Percentiles rank a stretch among this genome's conserved stretches.
Evolutionary conservation across 2,797 vertebrate species (phyloP).

Genomic region (Botia almorhae): DNA sequence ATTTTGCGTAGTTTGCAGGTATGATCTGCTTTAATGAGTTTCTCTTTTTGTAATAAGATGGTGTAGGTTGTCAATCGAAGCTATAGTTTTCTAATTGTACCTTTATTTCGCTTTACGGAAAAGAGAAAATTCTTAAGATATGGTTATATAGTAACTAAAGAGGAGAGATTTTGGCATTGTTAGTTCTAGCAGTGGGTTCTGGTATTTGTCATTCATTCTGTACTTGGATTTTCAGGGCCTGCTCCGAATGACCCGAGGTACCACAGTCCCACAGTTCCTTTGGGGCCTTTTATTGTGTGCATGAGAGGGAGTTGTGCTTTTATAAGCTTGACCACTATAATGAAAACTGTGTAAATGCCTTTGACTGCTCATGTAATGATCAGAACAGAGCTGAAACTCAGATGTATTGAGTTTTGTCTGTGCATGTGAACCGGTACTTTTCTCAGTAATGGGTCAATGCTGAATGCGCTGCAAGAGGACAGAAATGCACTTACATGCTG

Average conservation of each 20-base stretch:
- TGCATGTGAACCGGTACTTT: conserved; percentile 15
- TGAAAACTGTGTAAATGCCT: conserved; percentile 66
- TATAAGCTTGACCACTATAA: conserved; percentile 70
- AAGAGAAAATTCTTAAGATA: conserved; percentile 26
- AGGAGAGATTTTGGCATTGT: conserved; percentile 22
- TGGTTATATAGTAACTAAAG: conserved; percentile 10
- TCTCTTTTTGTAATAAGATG: neutral
- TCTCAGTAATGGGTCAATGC: conserved; percentile 64
- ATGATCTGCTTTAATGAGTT: conserved; percentile 29
- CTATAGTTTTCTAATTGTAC: conserved; percentile 31
- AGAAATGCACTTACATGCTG: conserved; percentile 68
- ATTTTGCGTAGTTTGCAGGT: conserved; percentile 23
- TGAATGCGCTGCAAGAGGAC: conserved; percentile 69
- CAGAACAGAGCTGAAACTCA: conserved; percentile 16
- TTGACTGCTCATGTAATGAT: conserved; percentile 65
- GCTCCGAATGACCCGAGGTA: conserved; percentile 43
- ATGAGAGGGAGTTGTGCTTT: conserved; percentile 58
- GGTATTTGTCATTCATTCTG: conserved; percentile 19
- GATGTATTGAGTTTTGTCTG: conserved; percentile 23
- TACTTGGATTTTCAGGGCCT: conserved; percentile 31
- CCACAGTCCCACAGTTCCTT: conserved; percentile 50
- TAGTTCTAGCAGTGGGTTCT: conserved; percentile 18
- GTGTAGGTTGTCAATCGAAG: neutral
- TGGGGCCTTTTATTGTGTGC: conserved; percentile 58
- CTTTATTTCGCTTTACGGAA: conserved; percentile 30